Evolutionary conservation across 2,888 invertebrate species (phyloP).

Genomic region (Apodemia zela): DNA sequence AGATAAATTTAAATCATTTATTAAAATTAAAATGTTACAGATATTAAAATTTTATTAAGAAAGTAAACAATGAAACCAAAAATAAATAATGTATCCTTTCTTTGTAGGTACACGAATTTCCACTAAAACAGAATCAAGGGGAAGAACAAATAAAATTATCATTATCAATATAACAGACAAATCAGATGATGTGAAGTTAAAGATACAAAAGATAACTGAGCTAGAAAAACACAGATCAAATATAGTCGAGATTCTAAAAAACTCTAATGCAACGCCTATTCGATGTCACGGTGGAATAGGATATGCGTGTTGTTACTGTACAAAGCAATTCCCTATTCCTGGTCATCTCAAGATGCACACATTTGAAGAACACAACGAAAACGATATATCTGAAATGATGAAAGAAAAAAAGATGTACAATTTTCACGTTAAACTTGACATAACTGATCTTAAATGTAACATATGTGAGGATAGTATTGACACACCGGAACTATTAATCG

Average conservation of each 20-base stretch:
- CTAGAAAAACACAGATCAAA: slow-evolving; percentile 24
- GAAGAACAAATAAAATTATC: slow-evolving; percentile 23
- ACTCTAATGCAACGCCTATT: slow-evolving; percentile 46
- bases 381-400: slow-evolving; percentile 30
- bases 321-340: slow-evolving; percentile 35
- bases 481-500: slow-evolving; percentile 37
- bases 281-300: slow-evolving; percentile 36
- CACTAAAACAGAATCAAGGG: slow-evolving; percentile 22
- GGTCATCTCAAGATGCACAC: slow-evolving; percentile 42
- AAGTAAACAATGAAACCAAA: not conserved
- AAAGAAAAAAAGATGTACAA: not conserved
- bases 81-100: slow-evolving; percentile 27
- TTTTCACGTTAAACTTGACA: slow-evolving; percentile 42
- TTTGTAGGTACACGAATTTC: slow-evolving; percentile 31
- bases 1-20: not conserved
- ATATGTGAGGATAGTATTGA: slow-evolving; percentile 40
- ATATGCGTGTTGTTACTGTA: slow-evolving; percentile 42
- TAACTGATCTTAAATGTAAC: slow-evolving; percentile 45
- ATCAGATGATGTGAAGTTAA: not conserved
- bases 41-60: not conserved
- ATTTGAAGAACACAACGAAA: slow-evolving; percentile 32
- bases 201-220: slow-evolving; percentile 1
- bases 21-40: not conserved
- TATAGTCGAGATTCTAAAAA: slow-evolving; percentile 34
- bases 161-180: slow-evolving; percentile 16